These are phyloP conservation scores for Maniola hyperantus DNA, from an alignment of 2,888 invertebrate genomes.

Conservation along the genomic window DNA sequence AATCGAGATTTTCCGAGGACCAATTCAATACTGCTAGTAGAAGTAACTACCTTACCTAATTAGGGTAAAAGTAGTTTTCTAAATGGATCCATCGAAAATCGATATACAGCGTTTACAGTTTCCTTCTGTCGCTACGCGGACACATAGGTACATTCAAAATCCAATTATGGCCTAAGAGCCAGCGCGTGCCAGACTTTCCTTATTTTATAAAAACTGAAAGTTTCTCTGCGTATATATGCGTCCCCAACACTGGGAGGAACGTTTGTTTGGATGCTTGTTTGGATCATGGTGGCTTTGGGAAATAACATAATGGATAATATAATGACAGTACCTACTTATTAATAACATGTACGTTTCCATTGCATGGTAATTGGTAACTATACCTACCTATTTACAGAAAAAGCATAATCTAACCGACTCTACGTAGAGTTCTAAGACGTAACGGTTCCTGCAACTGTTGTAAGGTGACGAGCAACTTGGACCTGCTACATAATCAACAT, in stretches of 20 bases:
- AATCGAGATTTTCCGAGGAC: background rate
- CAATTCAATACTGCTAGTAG: no score
- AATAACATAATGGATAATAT: background rate
- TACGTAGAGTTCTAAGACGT: slow-evolving; percentile 24
- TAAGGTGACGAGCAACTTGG: slow-evolving; percentile 11
- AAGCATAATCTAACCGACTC: slow-evolving; percentile 2
- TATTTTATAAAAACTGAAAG: no score
- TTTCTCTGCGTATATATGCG: no score
- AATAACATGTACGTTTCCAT: background rate
- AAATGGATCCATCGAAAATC: background rate
- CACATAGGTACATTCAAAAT: no score
- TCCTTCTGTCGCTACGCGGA: no score
- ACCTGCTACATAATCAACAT: slow-evolving; percentile 8
- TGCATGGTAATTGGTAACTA: background rate
- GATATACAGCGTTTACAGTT: no score
- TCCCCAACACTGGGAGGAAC: no score
- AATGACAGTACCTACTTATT: background rate
- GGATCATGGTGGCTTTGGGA: no score
- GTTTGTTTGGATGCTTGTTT: no score
- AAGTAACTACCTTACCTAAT: no score
- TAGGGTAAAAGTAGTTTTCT: background rate
- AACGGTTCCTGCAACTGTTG: slow-evolving; percentile 31
- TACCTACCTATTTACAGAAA: background rate
- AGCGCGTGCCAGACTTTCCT: no score
- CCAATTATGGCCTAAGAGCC: no score